These are phyloP conservation scores for Oppia nitens DNA, from an alignment of 1,140 invertebrate genomes.

Conservation along the genomic window DNA sequence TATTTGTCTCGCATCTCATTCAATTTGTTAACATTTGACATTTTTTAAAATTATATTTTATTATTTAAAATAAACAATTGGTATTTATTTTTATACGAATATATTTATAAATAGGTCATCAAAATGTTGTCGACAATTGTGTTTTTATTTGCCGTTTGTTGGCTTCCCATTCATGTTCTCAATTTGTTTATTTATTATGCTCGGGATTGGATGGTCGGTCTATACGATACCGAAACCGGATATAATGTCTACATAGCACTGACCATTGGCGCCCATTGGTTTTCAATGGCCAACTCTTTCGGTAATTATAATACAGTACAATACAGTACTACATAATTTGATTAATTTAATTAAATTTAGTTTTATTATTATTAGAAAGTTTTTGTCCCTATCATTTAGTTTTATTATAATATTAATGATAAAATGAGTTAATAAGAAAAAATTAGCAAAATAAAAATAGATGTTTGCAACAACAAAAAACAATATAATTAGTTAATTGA, in stretches of 20 bases:
- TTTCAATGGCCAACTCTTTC: slow-evolving; percentile 9
- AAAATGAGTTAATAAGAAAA: too few species aligned
- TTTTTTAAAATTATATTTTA: too few species aligned
- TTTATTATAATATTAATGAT: too few species aligned
- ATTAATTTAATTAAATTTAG: not conserved
- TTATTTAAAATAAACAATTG: too few species aligned
- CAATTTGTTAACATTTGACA: not conserved
- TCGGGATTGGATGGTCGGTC: slow-evolving; percentile 6
- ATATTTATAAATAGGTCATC: slow-evolving; percentile 30
- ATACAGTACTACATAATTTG: not conserved
- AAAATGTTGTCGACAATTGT: slow-evolving; percentile 40
- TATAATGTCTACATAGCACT: slow-evolving; percentile 24
- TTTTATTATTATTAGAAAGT: not conserved
- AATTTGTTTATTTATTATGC: slow-evolving; percentile 26
- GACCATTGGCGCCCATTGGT: slow-evolving; percentile 32
- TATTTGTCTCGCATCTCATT: not conserved
- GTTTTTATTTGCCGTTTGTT: slow-evolving; percentile 37
- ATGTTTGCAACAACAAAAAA: too few species aligned
- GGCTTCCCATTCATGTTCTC: slow-evolving; percentile 36
- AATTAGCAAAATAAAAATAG: too few species aligned
- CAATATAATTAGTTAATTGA: too few species aligned
- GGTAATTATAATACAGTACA: too few species aligned
- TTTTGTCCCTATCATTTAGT: too few species aligned
- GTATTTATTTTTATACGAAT: too few species aligned
- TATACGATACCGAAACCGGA: slow-evolving; percentile 21